Evolutionary conservation across 2,113 vertebrate genomes (phyloP).

Genomic region (Coregonus clupeaformis): DNA sequence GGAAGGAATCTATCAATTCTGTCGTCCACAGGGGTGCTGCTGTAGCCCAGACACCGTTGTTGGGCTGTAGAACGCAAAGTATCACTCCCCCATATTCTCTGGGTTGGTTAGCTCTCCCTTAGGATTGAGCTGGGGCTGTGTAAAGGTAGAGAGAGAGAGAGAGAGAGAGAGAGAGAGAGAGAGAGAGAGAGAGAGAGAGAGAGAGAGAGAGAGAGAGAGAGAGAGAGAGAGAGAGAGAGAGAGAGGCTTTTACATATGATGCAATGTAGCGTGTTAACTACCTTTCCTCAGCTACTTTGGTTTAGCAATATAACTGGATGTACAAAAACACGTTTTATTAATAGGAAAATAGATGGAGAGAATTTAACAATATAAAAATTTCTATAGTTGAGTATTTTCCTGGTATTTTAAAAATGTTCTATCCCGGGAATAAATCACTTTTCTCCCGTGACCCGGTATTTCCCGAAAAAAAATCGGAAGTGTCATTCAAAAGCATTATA

Average conservation of each 20-base stretch:
- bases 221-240: not conserved
- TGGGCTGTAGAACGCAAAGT: not conserved
- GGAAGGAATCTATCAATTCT: conserved; percentile 5
- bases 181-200: not conserved
- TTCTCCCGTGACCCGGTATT: too few relatives aligned
- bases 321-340: not conserved
- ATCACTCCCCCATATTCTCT: not conserved
- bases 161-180: not conserved
- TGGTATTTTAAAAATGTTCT: too few relatives aligned
- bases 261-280: not conserved
- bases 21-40: not conserved
- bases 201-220: not conserved
- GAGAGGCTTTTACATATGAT: not conserved
- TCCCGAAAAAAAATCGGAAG: too few relatives aligned
- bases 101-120: not conserved
- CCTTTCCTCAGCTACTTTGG: not conserved
- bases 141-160: not conserved
- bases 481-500: too few relatives aligned
- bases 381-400: not conserved
- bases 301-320: not conserved
- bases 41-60: not conserved
- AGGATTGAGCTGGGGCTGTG: not conserved
- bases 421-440: too few relatives aligned
- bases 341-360: not conserved
- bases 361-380: too few relatives aligned